Percentiles rank a stretch among this genome's conserved stretches.
Evolutionary conservation across 2,797 vertebrate species (phyloP).

Genomic region (Malurus splendens): DNA sequence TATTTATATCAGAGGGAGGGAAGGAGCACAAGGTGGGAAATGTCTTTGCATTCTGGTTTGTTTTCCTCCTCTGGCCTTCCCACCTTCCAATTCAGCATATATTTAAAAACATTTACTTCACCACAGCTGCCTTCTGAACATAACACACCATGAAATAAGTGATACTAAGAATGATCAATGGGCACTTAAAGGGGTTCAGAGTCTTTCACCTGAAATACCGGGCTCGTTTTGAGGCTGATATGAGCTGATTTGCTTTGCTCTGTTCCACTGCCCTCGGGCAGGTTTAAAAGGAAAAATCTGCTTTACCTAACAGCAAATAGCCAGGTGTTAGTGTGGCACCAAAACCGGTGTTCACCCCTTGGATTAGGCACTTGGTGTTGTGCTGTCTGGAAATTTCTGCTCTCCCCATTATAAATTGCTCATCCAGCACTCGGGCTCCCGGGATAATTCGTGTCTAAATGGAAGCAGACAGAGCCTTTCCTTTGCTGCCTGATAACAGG

Average conservation of each 20-base stretch:
- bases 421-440: background rate
- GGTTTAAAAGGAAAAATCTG: background rate
- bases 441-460: background rate
- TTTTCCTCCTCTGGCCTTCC: background rate
- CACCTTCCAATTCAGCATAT: background rate
- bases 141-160: background rate
- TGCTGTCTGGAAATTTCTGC: background rate
- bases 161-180: constrained; percentile 1
- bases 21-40: background rate
- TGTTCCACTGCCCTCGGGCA: background rate
- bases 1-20: background rate
- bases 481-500: background rate
- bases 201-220: background rate
- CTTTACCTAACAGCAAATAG: background rate
- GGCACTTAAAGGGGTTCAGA: background rate
- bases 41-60: background rate
- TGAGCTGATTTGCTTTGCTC: background rate
- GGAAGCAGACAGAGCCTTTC: background rate
- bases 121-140: background rate
- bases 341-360: background rate
- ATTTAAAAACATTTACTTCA: constrained; percentile 7
- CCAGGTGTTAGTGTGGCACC: background rate
- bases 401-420: background rate
- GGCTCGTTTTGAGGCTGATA: background rate
- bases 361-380: background rate